Conservation (phyloP, 2,113 vertebrate species). For the Cricetomys ansorgei region DNA sequence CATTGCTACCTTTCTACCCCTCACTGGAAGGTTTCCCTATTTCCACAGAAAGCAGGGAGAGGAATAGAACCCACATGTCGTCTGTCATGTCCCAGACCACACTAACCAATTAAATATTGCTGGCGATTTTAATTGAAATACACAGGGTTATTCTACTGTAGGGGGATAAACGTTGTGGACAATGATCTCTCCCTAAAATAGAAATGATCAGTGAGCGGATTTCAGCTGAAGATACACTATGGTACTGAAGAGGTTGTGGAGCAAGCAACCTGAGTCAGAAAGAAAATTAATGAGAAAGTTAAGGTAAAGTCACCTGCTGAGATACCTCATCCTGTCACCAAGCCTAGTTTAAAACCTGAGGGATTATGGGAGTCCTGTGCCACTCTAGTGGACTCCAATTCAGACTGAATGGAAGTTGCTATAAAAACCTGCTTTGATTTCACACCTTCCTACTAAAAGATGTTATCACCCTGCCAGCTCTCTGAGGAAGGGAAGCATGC, state of each 20-base stretch:
- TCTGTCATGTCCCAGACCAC: background rate
- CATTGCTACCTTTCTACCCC: background rate
- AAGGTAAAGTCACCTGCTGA: slow-evolving; percentile 13
- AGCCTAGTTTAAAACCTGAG: background rate
- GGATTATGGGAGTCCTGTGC: background rate
- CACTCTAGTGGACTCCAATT: slow-evolving; percentile 16
- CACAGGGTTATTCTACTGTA: background rate
- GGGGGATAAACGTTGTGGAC: background rate
- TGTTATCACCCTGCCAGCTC: slow-evolving; percentile 67
- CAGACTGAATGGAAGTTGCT: slow-evolving; percentile 50
- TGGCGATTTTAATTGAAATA: background rate
- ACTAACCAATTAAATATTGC: background rate
- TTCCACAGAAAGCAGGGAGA: background rate
- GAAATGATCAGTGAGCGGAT: background rate
- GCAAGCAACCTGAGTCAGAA: background rate
- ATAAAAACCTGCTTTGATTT: slow-evolving; percentile 72
- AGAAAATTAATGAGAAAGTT: slow-evolving; percentile 25
- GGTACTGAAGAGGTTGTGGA: background rate
- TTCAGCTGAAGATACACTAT: background rate
- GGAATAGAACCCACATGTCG: background rate
- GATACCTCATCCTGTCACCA: background rate
- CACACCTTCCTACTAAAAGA: slow-evolving; percentile 72
- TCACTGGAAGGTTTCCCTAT: background rate
- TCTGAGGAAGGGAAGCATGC: slow-evolving; percentile 51
- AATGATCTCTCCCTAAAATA: background rate